Base-by-base conservation (phyloP, 2,888 invertebrate genomes). In the Drosophila kokeensis region DNA sequence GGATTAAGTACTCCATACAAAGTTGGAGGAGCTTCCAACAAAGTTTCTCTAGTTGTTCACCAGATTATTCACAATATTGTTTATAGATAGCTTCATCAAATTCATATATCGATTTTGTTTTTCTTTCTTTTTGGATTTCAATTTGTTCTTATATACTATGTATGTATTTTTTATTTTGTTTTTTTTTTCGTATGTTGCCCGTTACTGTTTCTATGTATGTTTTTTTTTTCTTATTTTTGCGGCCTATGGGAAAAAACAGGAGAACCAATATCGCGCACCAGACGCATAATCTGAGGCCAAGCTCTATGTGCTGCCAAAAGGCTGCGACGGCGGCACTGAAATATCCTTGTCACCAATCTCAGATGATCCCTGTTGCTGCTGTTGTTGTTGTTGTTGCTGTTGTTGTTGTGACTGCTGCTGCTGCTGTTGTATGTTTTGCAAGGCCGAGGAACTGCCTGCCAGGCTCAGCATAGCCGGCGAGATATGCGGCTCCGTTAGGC, bases 401-500 rank as follows among this genome's bases (percentile, higher is more conserved):
- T 58, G 76, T 1, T 52, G 68, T 4, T 74, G 83, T n/a, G 30
- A 30, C 30, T 69, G 73, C 54, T 79, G 87, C 66, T 85, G 89
- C 73, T 84, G 76, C 32, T 55, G 74, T 54, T 54, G 65, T 40
- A 68, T 74, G 53, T 79, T 77, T 67, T 90, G 90, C 68, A 82
- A 66, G 57, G 89, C 81, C 50, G 90, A 84, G 42, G 89, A 83
- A 40, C 87, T 80, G 52, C 88, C 82, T 60, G 87, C 73, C 32
- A 87, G 71, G 70, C 89, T 92, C 58, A 93, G 72, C 36, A 89
- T 91, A 79, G 93, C 92, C 74, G 93, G 93, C 69, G 95, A 94
- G 94, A 96, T 96, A 94, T 95, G 95, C 92, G 96, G 96, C 94
- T 97, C 96, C 90, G 97, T 97, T 93, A 97, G 97, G 91, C 97